phyloP scores from a whole-genome alignment of 2,113 vertebrate species.

The Tonatia bakeri region DNA sequence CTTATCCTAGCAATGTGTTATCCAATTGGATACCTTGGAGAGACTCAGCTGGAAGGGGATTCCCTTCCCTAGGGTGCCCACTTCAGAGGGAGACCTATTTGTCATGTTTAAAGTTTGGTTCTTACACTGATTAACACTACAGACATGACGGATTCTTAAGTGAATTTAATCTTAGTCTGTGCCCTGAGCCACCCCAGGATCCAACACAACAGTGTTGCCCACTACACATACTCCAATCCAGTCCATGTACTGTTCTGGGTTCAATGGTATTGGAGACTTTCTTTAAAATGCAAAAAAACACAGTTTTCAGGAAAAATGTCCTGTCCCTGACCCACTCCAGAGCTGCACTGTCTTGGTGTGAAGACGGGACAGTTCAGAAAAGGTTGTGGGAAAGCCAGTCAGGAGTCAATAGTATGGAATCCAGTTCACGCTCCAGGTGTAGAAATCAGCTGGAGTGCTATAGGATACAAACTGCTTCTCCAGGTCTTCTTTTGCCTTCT shows the following conservation, averaged over 20 bases:
- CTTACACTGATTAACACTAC: constrained; percentile 90
- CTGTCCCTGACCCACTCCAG: not conserved
- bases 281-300: not conserved
- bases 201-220: not conserved
- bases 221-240: not conserved
- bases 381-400: not conserved
- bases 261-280: not conserved
- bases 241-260: not conserved
- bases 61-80: constrained; percentile 88
- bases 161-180: constrained; percentile 87
- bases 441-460: not conserved
- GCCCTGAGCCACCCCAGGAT: not conserved
- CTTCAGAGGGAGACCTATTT: constrained; percentile 89
- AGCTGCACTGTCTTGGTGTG: not conserved
- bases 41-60: constrained; percentile 88
- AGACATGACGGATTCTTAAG: constrained; percentile 90
- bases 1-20: constrained; percentile 88
- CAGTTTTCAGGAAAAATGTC: not conserved
- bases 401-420: constrained; percentile 53
- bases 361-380: not conserved
- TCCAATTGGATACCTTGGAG: constrained; percentile 89
- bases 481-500: not conserved
- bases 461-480: not conserved
- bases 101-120: constrained; percentile 91
- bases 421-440: not conserved